Conservation (phyloP, 1,140 invertebrate genomes). For the Drosophila murphyi region DNA sequence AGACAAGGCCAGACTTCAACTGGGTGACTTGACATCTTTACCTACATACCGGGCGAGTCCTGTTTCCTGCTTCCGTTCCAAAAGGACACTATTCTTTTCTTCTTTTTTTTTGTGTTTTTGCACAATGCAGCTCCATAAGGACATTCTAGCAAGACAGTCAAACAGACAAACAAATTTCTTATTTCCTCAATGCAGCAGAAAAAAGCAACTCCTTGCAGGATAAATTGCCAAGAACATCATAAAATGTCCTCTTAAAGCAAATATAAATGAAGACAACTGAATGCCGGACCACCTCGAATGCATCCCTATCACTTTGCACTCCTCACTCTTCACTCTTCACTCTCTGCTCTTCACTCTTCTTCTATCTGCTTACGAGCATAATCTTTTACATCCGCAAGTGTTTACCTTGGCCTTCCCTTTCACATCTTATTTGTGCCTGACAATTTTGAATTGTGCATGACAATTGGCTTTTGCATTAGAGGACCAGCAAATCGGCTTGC, state of each 20-base stretch:
- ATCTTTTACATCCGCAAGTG: slow-evolving; percentile 77
- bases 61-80: slow-evolving; percentile 70
- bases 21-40: slow-evolving; percentile 75
- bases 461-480: slow-evolving; percentile 77
- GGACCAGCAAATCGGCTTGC: slow-evolving; percentile 41
- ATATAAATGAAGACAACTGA: slow-evolving; percentile 45
- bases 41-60: slow-evolving; percentile 57
- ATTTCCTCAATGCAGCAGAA: slow-evolving; percentile 55
- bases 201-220: slow-evolving; percentile 53
- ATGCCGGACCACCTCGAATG: slow-evolving; percentile 51
- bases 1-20: slow-evolving; percentile 48
- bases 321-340: slow-evolving; percentile 14
- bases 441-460: slow-evolving; percentile 71
- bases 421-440: slow-evolving; percentile 64
- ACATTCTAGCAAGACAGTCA: slow-evolving; percentile 46
- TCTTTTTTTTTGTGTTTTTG: slow-evolving; percentile 27
- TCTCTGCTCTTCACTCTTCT: not conserved
- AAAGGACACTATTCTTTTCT: slow-evolving; percentile 18
- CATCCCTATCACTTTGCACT: not conserved
- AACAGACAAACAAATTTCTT: slow-evolving; percentile 74
- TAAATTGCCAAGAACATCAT: slow-evolving; percentile 74
- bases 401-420: slow-evolving; percentile 72
- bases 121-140: slow-evolving; percentile 65
- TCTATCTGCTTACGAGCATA: slow-evolving; percentile 27
- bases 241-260: slow-evolving; percentile 80